Evolutionary conservation across 2,888 invertebrate genomes (phyloP), one percentile per base, ranked within the genome.

Genomic region (Rhamnusium bicolor): DNA sequence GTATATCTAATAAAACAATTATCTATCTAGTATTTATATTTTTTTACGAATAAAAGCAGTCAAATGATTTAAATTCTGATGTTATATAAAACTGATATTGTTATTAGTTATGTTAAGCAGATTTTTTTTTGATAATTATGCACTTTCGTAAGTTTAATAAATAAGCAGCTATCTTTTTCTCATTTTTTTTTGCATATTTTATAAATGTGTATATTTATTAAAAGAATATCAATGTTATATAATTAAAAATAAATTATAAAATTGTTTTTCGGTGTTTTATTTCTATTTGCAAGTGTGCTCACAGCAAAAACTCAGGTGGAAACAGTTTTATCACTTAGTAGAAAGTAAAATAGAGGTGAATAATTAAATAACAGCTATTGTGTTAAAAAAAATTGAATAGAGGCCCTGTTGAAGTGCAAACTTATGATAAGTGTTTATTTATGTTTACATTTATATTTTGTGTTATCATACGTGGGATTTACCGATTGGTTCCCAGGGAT

Each of bases 121-220:
- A 40, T 40, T 40, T 1, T 10, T 4, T 40, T 40, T 40, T 40
- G n/a, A 40, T n/a, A 40, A 2, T 40, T 40, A 40, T 40, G 40
- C 40, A 40, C 40, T 40, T 12, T n/a, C n/a, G 40, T n/a, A n/a
- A 40, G 19, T 2, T 53, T 21, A 24, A 53, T 21, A 10, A n/a
- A 21, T 10, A 53, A 10, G 53, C n/a, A 21, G 53, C 24, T 53
- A 24, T 10, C n/a, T 10, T 53, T 24, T 27, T 56, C 24, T 14
- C 27, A 56, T 56, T 5, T 56, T n/a, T 29, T 40, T 40, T n/a
- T 56, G 21, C 27, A 56, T 24, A 56, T 27, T 56, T 56, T 56
- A 56, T 27, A 40, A n/a, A 40, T 40, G 54, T 56, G 24, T 56
- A 56, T 56, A 56, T 56, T 56, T 56, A 56, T 56, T 56, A 27